Percentiles rank a stretch among this genome's conserved stretches.
phyloP scores from a whole-genome alignment of 2,797 vertebrate species.

The Dendrocincla tyrannina region DNA sequence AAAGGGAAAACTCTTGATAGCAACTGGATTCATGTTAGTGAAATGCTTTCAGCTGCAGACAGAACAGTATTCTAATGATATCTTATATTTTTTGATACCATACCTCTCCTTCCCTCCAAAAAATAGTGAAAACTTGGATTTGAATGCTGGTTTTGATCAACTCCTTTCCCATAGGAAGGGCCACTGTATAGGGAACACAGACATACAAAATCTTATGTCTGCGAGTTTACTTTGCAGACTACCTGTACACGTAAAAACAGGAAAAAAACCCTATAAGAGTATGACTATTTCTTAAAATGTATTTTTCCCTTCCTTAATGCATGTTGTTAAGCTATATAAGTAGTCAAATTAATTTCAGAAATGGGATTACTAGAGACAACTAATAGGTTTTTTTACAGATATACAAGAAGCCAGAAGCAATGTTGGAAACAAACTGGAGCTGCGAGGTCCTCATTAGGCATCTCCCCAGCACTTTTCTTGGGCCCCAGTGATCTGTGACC shows the following conservation, averaged over 20 bases:
- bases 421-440: background rate
- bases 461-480: background rate
- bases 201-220: background rate
- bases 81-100: background rate
- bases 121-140: background rate
- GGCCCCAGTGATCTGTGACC: background rate
- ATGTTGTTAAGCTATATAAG: background rate
- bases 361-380: background rate
- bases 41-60: conserved; percentile 44
- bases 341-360: background rate
- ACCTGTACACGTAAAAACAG: background rate
- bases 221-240: background rate
- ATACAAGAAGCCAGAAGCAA: background rate
- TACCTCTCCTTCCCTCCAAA: background rate
- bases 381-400: background rate
- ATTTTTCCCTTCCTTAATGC: background rate
- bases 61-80: conserved; percentile 7
- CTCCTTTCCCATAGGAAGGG: background rate
- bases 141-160: background rate
- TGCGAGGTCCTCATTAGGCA: fast-evolving
- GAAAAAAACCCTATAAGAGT: background rate
- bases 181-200: background rate
- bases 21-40: background rate
- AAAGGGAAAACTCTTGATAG: conserved; percentile 35
- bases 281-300: background rate